Conservation (phyloP, 2,888 invertebrate species). For the Nipponacmea schrenckii region DNA sequence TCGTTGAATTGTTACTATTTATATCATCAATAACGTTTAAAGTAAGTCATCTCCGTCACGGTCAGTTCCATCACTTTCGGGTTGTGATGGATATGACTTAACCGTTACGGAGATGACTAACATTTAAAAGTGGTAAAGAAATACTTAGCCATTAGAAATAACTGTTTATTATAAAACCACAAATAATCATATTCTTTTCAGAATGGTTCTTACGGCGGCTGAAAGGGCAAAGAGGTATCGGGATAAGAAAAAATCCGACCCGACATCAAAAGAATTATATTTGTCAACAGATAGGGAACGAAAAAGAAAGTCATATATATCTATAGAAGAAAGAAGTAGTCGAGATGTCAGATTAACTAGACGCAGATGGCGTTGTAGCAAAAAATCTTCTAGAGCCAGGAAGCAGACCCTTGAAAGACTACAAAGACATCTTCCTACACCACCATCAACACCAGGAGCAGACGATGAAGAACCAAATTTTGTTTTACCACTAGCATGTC, state of each 20-base stretch:
- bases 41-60: background rate
- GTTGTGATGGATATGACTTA: background rate
- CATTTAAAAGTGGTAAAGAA: too few relatives aligned
- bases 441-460: background rate
- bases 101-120: too few relatives aligned
- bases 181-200: background rate
- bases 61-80: background rate
- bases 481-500: background rate
- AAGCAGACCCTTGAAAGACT: background rate
- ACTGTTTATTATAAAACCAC: too few relatives aligned
- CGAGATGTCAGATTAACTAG: constrained; percentile 6
- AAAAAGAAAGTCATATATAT: background rate
- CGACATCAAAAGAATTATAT: background rate
- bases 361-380: background rate
- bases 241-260: constrained; percentile 8
- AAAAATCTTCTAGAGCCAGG: background rate
- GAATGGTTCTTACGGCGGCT: constrained; percentile 8
- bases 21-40: background rate
- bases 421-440: too few relatives aligned
- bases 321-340: background rate
- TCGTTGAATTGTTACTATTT: background rate
- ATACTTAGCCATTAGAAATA: too few relatives aligned
- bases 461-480: background rate
- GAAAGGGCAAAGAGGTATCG: constrained; percentile 14
- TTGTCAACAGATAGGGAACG: background rate